A percentile compares a stretch with the other conserved stretches of the same genome.
Conservation (phyloP, 2,797 vertebrate genomes). For the Eulemur rubriventer region DNA sequence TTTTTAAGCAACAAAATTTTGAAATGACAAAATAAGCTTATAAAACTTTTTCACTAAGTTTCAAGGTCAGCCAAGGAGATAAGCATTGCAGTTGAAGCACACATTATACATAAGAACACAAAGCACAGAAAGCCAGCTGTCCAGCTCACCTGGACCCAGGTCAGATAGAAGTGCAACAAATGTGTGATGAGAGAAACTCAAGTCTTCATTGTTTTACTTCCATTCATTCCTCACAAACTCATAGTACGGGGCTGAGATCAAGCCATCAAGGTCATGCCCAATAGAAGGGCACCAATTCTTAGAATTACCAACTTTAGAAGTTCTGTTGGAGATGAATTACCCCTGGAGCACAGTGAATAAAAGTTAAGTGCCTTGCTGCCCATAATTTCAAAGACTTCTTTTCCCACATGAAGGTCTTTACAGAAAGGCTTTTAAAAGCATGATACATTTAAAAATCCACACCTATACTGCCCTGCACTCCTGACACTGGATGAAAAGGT, state of each 20-base stretch:
- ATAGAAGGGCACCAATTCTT: not conserved
- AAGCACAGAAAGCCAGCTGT: not conserved
- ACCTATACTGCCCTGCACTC: not conserved
- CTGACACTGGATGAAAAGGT: not conserved
- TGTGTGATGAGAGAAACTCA: not conserved
- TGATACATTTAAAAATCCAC: not conserved
- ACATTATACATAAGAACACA: not conserved
- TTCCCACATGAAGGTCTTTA: not conserved
- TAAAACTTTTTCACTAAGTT: not conserved
- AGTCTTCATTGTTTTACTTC: not conserved
- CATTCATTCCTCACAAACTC: not conserved
- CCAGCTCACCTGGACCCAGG: not conserved
- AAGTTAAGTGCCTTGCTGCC: not conserved
- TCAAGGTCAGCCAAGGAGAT: not conserved
- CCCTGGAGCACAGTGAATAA: not conserved
- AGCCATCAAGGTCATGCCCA: not conserved
- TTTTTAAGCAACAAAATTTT: constrained; percentile 20
- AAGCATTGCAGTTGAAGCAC: not conserved
- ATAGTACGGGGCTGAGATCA: not conserved
- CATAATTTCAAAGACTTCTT: not conserved
- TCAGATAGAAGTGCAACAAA: not conserved
- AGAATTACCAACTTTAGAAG: not conserved
- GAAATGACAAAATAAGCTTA: not conserved
- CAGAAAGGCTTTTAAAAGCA: not conserved
- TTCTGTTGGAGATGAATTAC: not conserved